Percentiles rank a stretch among this genome's conserved stretches.
Evolutionary conservation across 2,797 vertebrate genomes (phyloP).

Genomic region (Rhinella marina): DNA sequence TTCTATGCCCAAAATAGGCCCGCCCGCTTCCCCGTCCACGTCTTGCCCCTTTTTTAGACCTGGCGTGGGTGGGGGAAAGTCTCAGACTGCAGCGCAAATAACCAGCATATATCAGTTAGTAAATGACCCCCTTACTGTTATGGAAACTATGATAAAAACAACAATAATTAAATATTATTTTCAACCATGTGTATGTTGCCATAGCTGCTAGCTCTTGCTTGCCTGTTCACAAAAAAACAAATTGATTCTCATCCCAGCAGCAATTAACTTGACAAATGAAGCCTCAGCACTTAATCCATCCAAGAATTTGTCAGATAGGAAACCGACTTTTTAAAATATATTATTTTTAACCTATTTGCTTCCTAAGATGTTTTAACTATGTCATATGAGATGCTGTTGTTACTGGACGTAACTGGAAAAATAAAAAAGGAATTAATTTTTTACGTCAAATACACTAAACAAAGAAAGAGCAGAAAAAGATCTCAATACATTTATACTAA

Average conservation of each 20-base stretch:
- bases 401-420: not conserved
- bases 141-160: not conserved
- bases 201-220: conserved; percentile 19
- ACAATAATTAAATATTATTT: conserved; percentile 7
- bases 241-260: conserved; percentile 17
- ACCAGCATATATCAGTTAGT: too few relatives aligned
- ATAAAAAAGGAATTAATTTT: not conserved
- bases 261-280: conserved; percentile 39
- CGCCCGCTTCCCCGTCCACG: too few relatives aligned
- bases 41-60: too few relatives aligned
- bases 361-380: not conserved
- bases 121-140: not conserved
- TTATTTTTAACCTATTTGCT: not conserved
- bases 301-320: conserved; percentile 28
- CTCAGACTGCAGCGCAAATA: too few relatives aligned
- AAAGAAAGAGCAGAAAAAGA: not conserved
- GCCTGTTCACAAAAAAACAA: conserved; percentile 20
- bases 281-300: conserved; percentile 32
- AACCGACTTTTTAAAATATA: not conserved
- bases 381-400: not conserved
- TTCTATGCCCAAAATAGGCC: too few relatives aligned
- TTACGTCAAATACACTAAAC: not conserved
- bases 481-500: not conserved
- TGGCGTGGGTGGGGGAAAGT: too few relatives aligned
- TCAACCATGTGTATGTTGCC: conserved; percentile 26